Evolutionary conservation across 2,113 vertebrate genomes (phyloP).

Genomic region (Ciconia stormi): DNA sequence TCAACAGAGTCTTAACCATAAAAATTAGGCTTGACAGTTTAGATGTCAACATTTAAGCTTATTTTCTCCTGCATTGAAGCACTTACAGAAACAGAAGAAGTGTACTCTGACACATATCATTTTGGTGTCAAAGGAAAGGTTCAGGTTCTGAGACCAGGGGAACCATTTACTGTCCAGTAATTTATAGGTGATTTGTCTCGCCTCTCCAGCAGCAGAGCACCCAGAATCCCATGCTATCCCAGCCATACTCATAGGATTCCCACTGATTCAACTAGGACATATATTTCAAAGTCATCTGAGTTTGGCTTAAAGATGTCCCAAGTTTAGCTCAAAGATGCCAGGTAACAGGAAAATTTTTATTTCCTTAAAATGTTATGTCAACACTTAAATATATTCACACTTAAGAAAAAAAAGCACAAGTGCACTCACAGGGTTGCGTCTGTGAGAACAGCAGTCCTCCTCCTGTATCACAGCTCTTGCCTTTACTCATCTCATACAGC

Average conservation of each 20-base stretch:
- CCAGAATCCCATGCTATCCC: neutral
- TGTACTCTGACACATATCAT: neutral
- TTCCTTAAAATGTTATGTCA: neutral
- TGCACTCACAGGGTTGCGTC: neutral
- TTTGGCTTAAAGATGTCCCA: neutral
- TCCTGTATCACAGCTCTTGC: neutral
- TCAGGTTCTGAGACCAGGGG: neutral
- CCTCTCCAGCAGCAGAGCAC: neutral
- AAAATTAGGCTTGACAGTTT: neutral
- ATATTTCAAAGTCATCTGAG: neutral
- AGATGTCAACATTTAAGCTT: neutral
- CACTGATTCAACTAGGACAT: neutral
- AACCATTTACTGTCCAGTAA: neutral
- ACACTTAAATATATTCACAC: neutral
- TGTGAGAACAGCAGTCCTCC: neutral
- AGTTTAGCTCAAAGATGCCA: neutral
- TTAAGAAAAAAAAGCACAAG: neutral
- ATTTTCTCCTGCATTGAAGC: neutral
- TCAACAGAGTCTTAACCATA: neutral
- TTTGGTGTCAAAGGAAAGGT: neutral
- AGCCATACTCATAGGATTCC: neutral
- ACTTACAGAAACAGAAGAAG: neutral
- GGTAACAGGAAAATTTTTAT: neutral
- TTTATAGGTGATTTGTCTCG: neutral
- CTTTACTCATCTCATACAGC: neutral